Base-by-base conservation (phyloP, 2,113 vertebrate species). In the Sapayoa aenigma region DNA sequence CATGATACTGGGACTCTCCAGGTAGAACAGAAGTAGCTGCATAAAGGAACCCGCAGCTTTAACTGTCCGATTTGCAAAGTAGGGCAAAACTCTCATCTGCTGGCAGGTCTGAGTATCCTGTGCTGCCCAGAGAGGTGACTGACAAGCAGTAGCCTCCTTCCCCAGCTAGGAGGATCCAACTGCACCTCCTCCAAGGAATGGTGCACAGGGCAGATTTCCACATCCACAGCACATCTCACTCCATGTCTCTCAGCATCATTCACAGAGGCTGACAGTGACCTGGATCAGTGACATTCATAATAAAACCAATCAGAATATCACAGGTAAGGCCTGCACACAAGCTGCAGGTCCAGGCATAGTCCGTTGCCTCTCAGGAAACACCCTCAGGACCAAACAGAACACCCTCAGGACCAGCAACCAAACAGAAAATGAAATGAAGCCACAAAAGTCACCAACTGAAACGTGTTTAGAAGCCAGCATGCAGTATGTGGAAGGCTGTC, bases 111-210 rank as follows among this genome's bases (percentile, higher is more conserved):
- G 28, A 2, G 5, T 27, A 25, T 47, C 80, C 67, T 72, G 0
- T 9, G 76, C 84, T 93, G 84, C 77, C 84, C 84, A 81, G 71
- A 85, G 62, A 93, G 72, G 58, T 42, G 39, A 33, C 1, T 28
- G 59, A 73, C 49, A 49, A 87, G 60, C 82, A 87, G 69, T 5
- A 78, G 56, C 60, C 78, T 74, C 74, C 82, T 85, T 62, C 89
- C 74, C 60, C 52, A 80, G 65, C 77, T 19, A 66, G 27, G n/a
- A 63, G 33, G 52, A 79, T 49, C 66, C 71, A 78, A 15, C 17
- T 50, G 82, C 75, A 65, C 50, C 46, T 71, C 73, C 74, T 66
- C 69, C 1, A 0, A 71, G 33, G 82, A 78, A 46, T 4, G 16
- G 37, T 31, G 25, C 14, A 62, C 42, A 66, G 77, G 74, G 66